phyloP scores from a whole-genome alignment of 2,113 vertebrate species.

The Anthoscopus minutus region DNA sequence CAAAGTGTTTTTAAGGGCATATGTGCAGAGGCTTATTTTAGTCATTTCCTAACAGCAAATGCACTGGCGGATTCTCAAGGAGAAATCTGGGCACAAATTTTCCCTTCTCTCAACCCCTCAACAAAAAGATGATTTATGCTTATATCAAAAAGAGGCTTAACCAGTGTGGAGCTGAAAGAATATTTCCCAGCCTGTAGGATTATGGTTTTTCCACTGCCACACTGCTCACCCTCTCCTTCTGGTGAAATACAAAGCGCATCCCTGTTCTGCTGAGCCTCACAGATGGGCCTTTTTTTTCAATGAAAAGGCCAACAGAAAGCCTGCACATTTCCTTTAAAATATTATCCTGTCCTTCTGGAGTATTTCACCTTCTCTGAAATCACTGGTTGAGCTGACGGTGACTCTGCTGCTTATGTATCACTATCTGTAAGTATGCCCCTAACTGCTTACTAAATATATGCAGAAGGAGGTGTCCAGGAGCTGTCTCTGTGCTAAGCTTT shows the following conservation, averaged over 20 bases:
- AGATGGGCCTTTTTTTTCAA: background rate
- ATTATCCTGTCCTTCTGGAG: background rate
- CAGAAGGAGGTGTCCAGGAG: background rate
- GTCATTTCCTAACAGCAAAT: constrained; percentile 46
- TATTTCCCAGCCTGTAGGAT: background rate
- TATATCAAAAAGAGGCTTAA: background rate
- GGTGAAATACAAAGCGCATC: background rate
- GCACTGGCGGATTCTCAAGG: constrained; percentile 21
- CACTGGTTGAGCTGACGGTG: constrained; percentile 3
- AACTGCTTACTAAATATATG: background rate
- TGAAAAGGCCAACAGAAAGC: background rate
- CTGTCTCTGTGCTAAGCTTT: background rate
- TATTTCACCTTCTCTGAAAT: background rate
- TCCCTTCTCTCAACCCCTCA: background rate
- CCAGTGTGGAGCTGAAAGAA: background rate
- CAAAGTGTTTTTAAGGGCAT: constrained; percentile 69
- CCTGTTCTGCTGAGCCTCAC: background rate
- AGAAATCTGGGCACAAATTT: background rate
- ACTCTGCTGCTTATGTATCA: background rate
- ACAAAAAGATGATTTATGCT: background rate
- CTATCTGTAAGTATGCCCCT: background rate
- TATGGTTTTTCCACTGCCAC: background rate
- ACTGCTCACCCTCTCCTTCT: background rate
- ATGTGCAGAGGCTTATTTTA: constrained; percentile 60
- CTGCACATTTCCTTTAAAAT: background rate